These are phyloP conservation scores for Melanotaenia duboulayi DNA, from an alignment of 2,113 vertebrate genomes.

Conservation along the genomic window DNA sequence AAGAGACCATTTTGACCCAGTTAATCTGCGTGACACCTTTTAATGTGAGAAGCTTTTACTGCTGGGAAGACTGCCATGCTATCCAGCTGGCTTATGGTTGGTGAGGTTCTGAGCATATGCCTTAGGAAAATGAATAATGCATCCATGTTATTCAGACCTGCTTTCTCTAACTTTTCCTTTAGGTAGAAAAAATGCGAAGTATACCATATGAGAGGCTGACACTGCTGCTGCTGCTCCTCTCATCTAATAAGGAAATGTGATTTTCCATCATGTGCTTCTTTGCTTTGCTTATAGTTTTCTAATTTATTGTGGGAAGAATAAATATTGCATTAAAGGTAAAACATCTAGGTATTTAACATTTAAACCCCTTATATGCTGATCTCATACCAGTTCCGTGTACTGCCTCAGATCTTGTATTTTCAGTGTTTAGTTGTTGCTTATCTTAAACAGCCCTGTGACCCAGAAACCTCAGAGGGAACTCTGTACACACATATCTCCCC, in stretches of 20 bases:
- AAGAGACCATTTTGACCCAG: conserved; percentile 75
- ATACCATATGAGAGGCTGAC: conserved; percentile 23
- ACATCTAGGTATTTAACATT: not conserved
- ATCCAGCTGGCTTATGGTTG: conserved; percentile 69
- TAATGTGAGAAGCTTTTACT: conserved; percentile 71
- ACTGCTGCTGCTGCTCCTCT: conserved; percentile 26
- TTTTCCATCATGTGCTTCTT: conserved; percentile 29
- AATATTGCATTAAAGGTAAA: conserved; percentile 12
- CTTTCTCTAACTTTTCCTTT: conserved; percentile 52
- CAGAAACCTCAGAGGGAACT: conserved; percentile 1
- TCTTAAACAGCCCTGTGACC: not conserved
- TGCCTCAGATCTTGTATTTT: not conserved
- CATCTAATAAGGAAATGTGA: conserved; percentile 57
- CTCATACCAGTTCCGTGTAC: not conserved
- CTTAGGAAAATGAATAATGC: conserved; percentile 74
- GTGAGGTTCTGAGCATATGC: conserved; percentile 72
- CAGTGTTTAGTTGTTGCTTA: not conserved
- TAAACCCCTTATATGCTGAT: not conserved
- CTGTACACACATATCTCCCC: not conserved
- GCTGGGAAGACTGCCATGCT: conserved; percentile 70
- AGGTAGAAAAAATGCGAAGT: conserved; percentile 39
- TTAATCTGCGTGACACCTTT: conserved; percentile 74
- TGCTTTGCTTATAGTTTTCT: not conserved
- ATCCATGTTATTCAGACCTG: conserved; percentile 65
- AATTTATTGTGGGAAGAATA: not conserved